Evolutionary conservation across 2,888 invertebrate genomes (phyloP).

Genomic region (Dioctria linearis): DNA sequence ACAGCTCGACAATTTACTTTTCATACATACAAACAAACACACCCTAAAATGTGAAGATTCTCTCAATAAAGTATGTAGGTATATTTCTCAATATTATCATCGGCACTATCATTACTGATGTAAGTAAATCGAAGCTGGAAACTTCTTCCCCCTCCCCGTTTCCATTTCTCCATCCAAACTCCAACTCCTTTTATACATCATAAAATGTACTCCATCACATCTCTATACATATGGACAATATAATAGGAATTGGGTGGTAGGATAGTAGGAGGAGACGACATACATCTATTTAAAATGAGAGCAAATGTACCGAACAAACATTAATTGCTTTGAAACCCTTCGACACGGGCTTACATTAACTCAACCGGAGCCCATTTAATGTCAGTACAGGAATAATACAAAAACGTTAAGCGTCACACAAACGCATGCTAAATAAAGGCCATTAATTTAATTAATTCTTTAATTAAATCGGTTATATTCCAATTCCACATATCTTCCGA

Average conservation of each 20-base stretch:
- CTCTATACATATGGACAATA: background rate
- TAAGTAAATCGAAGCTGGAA: constrained; percentile 24
- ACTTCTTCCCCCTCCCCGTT: constrained; percentile 12
- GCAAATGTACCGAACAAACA: constrained; percentile 57
- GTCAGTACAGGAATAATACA: constrained; percentile 41
- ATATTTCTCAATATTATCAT: constrained; percentile 37
- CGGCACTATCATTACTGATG: constrained; percentile 8
- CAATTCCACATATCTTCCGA: constrained; percentile 58
- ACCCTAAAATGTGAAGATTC: background rate
- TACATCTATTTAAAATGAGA: constrained; percentile 50
- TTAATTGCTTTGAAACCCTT: constrained; percentile 55
- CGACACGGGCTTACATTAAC: constrained; percentile 55
- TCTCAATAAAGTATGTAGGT: constrained; percentile 25
- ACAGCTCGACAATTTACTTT: background rate
- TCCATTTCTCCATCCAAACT: constrained; percentile 8
- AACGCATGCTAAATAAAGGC: constrained; percentile 49
- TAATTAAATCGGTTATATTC: constrained; percentile 59
- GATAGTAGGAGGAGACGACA: constrained; percentile 27
- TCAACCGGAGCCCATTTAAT: constrained; percentile 52
- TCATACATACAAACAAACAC: constrained; percentile 1
- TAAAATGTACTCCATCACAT: background rate
- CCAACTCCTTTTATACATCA: background rate
- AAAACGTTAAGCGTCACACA: constrained; percentile 44
- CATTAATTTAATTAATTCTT: constrained; percentile 59
- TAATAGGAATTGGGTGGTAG: background rate